phyloP scores from a whole-genome alignment of 2,113 vertebrate genomes.

The Phaethornis superciliosus region DNA sequence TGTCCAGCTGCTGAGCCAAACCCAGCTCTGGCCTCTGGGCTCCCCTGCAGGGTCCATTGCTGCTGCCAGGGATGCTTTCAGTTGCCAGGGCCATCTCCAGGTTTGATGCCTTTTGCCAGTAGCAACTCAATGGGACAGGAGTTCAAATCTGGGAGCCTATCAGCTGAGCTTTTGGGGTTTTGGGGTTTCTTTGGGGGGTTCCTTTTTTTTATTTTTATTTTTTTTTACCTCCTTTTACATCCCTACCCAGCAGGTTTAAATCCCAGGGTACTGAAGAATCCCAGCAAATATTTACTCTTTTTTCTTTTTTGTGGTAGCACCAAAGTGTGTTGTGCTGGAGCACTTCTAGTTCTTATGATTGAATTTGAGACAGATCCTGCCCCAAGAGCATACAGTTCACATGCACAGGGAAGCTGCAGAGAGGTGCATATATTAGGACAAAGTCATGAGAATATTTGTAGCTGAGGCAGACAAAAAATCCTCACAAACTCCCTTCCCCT shows the following conservation, averaged over 20 bases:
- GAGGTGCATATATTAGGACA: background rate
- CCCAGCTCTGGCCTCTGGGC: background rate
- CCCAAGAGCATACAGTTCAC: background rate
- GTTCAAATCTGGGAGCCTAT: background rate
- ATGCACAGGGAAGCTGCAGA: background rate
- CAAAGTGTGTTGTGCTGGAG: background rate
- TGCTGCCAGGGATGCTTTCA: background rate
- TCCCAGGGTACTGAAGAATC: background rate
- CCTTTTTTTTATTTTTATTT: no score
- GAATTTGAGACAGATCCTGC: background rate
- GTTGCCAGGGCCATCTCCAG: background rate
- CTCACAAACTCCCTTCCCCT: rapidly evolving
- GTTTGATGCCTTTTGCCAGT: background rate
- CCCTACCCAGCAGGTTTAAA: background rate
- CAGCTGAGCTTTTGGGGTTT: background rate
- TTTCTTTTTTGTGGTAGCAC: background rate
- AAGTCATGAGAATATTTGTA: background rate
- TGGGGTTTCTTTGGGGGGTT: background rate
- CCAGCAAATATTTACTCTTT: background rate
- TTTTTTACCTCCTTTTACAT: background rate
- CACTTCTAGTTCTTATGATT: background rate
- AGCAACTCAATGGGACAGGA: background rate
- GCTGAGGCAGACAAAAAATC: background rate
- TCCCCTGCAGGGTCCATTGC: background rate
- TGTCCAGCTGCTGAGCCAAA: background rate